A percentile compares a stretch with the other conserved stretches of the same genome.
Conservation (phyloP, 2,113 vertebrate species). For the Sinocyclocheilus rhinocerous region DNA sequence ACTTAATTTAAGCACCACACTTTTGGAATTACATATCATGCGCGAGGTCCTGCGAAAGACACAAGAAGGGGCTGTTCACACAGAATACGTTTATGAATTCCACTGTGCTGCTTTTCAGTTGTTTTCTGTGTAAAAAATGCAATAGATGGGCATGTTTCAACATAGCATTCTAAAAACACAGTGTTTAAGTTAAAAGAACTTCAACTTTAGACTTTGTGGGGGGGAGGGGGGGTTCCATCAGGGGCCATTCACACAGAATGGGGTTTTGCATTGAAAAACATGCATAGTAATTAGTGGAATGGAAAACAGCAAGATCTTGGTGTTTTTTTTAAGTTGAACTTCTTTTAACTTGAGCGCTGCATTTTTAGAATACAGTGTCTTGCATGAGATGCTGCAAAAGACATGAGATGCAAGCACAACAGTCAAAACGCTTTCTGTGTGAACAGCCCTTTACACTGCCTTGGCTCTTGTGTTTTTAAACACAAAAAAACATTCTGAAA, state of each 20-base stretch:
- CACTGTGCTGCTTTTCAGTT: neutral
- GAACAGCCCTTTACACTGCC: neutral
- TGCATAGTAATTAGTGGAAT: neutral
- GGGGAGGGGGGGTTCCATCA: neutral
- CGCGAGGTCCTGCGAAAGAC: neutral
- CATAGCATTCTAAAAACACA: neutral
- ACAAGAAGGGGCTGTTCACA: neutral
- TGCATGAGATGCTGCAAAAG: neutral
- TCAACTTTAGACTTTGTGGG: neutral
- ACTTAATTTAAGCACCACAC: neutral
- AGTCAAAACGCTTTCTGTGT: neutral
- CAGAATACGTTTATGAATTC: neutral
- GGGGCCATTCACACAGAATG: neutral
- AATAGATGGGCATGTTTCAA: neutral
- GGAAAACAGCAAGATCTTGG: neutral
- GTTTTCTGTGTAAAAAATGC: neutral
- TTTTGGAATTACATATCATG: neutral
- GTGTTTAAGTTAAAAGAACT: neutral
- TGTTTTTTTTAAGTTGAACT: no score
- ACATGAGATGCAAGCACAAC: neutral
- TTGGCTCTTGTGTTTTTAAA: neutral
- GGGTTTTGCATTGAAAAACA: neutral
- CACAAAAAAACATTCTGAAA: neutral
- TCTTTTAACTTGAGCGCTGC: neutral
- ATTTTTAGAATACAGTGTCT: neutral